Base-by-base conservation (phyloP, 2,797 vertebrate genomes). In the Mycteria americana region DNA sequence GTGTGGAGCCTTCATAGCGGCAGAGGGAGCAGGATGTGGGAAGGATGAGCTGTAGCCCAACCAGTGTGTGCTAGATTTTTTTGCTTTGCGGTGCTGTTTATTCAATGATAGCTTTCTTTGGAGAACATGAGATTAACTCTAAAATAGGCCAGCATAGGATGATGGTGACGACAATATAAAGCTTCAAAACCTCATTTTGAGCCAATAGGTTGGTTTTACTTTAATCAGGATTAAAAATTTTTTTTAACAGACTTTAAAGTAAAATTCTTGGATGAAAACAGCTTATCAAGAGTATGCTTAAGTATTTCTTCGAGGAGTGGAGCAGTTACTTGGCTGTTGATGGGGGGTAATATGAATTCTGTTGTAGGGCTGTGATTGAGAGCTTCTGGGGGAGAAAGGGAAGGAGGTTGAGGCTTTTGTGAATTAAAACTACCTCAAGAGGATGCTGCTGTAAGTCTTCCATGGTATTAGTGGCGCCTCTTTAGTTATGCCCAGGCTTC, bases 131-230 rank as follows among this genome's bases (percentile, higher is more conserved):
- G 90, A 89, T 91, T 87, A 94, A 43, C 33, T 27, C 43, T 95
- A 63, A 85, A 96, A 89, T 56, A 97, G 92, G 74, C 80, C 86
- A 94, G 43, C 51, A 73, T 16, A 73, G 77, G 91, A 87, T 94
- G 94, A 90, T 78, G 46, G 39, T 90, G 92, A 86, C 0, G 8
- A 78, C 59, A 88, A 10, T 63, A 69, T 69, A 91, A 93, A 91
- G 80, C 84, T 93, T 63, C 67, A 85, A 41, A 89, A 85, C 28
- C 21, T 63, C 13, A 41, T 79, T 92, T 89, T 79, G 65, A 91
- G 46, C n/a, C 51, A 73, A 3, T 87, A 51, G 12, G 43, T 85
- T 95, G 28, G 63, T 41, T 84, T 88, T 77, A 85, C 60, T 95
- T 86, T 93, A 90, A 92, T 86, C 30, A 12, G 63, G 85, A 65